A percentile compares a stretch with the other conserved stretches of the same genome.
Conservation (phyloP, 2,113 vertebrate species). For the Megaceryle torquata region DNA sequence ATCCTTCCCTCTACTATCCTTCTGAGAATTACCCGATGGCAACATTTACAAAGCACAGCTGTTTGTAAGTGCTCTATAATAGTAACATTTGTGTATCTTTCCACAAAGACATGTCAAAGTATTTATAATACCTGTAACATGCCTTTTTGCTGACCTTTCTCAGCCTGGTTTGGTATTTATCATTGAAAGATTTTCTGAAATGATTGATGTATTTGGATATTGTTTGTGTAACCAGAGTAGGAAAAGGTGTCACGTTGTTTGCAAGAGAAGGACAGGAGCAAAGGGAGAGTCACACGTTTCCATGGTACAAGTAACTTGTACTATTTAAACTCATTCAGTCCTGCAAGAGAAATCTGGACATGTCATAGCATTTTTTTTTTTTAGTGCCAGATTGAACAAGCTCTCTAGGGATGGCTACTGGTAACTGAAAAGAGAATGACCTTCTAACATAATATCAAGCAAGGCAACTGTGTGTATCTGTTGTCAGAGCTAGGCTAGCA, state of each 20-base stretch:
- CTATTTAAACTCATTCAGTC: background rate
- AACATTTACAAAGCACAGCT: background rate
- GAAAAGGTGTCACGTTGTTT: background rate
- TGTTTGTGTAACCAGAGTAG: background rate
- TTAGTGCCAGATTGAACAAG: background rate
- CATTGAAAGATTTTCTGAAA: background rate
- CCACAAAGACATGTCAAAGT: background rate
- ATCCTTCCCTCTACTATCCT: background rate
- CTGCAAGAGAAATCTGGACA: background rate
- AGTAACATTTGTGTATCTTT: conserved; percentile 3
- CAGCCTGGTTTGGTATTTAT: conserved; percentile 41
- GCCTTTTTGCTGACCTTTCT: conserved; percentile 53
- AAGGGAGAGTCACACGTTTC: background rate
- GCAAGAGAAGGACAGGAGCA: background rate
- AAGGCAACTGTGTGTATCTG: background rate
- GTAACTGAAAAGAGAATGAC: background rate
- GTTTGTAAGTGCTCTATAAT: background rate
- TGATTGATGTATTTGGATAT: conserved; percentile 42
- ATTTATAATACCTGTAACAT: background rate
- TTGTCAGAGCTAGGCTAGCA: background rate
- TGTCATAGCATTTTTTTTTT: background rate
- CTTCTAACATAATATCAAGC: background rate
- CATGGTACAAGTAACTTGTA: background rate
- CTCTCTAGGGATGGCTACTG: background rate
- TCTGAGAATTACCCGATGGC: background rate